Percentiles rank a stretch among this genome's conserved stretches.
Conservation (phyloP, 2,888 invertebrate genomes). For the Doris montereyensis region DNA sequence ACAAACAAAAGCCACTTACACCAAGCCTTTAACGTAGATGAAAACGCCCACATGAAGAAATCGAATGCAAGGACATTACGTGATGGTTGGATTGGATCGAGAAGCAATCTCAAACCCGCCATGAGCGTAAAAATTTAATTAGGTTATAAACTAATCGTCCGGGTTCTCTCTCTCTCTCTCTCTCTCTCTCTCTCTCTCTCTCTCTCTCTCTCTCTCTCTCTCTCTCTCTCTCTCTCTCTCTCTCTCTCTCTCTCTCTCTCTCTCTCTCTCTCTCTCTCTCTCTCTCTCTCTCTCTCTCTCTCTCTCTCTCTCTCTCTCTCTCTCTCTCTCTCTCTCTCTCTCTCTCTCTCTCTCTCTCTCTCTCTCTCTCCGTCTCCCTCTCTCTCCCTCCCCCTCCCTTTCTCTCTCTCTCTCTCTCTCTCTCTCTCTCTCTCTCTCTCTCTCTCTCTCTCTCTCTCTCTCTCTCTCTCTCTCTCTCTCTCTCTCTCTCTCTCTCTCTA, state of each 20-base stretch:
- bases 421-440: background rate
- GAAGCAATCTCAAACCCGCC: background rate
- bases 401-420: background rate
- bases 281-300: no score
- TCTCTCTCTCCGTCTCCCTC: background rate
- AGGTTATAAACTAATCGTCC: no score
- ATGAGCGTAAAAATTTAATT: no score
- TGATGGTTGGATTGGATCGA: background rate
- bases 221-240: no score
- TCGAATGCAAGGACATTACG: no score
- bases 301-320: background rate
- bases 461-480: background rate
- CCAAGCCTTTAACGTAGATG: background rate
- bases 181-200: no score
- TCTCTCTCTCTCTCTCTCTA: background rate
- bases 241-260: no score
- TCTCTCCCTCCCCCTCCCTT: background rate
- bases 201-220: no score
- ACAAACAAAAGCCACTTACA: no score
- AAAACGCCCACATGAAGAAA: background rate
- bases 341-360: background rate
- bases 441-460: background rate
- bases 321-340: slow-evolving; percentile 6
- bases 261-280: no score
- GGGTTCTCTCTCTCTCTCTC: no score